Evolutionary conservation across 2,113 vertebrate species (phyloP).

Genomic region (Caracal caracal): DNA sequence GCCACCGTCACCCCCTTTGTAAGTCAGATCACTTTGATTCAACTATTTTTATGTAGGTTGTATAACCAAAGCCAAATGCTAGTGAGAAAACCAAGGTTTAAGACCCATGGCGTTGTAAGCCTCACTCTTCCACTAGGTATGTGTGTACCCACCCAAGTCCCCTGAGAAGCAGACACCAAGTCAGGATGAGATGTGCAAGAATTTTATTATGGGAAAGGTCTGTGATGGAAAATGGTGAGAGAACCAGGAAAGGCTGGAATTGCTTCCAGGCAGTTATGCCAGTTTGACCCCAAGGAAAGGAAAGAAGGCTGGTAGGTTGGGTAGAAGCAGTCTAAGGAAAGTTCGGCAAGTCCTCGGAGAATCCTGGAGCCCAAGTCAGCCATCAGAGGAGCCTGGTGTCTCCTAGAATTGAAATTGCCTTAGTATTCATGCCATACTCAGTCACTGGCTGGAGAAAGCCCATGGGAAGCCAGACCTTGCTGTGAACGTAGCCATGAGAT

Average conservation of each 20-base stretch:
- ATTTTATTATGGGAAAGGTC: not conserved
- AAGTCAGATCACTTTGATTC: constrained; percentile 26
- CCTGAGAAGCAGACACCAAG: not conserved
- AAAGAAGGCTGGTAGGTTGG: not conserved
- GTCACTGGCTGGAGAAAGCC: not conserved
- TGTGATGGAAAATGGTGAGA: not conserved
- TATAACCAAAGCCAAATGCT: not conserved
- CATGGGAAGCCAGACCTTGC: not conserved
- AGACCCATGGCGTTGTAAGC: not conserved
- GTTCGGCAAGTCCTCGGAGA: not conserved
- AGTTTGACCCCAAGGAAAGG: not conserved
- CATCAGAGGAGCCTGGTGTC: not conserved
- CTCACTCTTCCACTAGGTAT: not conserved
- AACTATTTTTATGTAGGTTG: not conserved
- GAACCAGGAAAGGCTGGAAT: not conserved
- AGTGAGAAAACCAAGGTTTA: not conserved
- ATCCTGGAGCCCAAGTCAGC: not conserved
- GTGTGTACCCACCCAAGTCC: not conserved
- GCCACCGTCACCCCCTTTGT: not conserved
- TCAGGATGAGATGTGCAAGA: not conserved
- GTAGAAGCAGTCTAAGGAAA: not conserved
- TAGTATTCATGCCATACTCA: not conserved
- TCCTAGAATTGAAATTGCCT: not conserved
- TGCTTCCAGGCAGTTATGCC: not conserved
- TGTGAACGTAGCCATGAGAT: not conserved